Evolutionary conservation across 2,888 invertebrate species (phyloP).

Genomic region (Apoda limacodes): DNA sequence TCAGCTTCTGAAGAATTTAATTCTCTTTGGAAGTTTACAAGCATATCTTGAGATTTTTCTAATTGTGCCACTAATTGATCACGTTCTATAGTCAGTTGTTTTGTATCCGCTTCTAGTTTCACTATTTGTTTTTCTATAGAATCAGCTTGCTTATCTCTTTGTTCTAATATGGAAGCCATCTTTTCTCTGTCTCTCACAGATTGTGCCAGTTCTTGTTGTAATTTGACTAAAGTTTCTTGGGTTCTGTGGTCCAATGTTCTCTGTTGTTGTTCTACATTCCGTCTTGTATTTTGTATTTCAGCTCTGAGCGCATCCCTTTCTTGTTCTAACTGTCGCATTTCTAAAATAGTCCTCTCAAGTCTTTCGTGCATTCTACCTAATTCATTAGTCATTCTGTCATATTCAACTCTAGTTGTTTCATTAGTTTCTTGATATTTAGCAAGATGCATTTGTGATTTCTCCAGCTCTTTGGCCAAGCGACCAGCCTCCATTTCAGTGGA

Average conservation of each 20-base stretch:
- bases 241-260: slow-evolving; percentile 75
- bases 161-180: slow-evolving; percentile 81
- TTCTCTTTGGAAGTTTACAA: slow-evolving; percentile 94
- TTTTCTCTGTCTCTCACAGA: slow-evolving; percentile 81
- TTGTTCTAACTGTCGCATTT: slow-evolving; percentile 77
- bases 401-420: slow-evolving; percentile 85
- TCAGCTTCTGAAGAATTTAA: slow-evolving; percentile 86
- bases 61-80: slow-evolving; percentile 90
- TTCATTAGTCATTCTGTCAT: slow-evolving; percentile 86
- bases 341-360: slow-evolving; percentile 77
- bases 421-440: slow-evolving; percentile 86
- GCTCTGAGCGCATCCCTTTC: slow-evolving; percentile 79
- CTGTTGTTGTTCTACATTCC: slow-evolving; percentile 73
- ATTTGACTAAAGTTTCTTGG: slow-evolving; percentile 77
- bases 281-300: slow-evolving; percentile 75
- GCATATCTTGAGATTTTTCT: slow-evolving; percentile 93
- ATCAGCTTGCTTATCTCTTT: slow-evolving; percentile 82
- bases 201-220: slow-evolving; percentile 80
- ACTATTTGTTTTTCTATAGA: slow-evolving; percentile 88
- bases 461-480: slow-evolving; percentile 84
- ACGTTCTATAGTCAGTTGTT: slow-evolving; percentile 85
- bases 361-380: slow-evolving; percentile 84
- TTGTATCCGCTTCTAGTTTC: slow-evolving; percentile 86
- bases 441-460: slow-evolving; percentile 86
- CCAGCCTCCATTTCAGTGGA: slow-evolving; percentile 89